phyloP scores from a whole-genome alignment of 2,113 vertebrate genomes.

The Amazona vittata region DNA sequence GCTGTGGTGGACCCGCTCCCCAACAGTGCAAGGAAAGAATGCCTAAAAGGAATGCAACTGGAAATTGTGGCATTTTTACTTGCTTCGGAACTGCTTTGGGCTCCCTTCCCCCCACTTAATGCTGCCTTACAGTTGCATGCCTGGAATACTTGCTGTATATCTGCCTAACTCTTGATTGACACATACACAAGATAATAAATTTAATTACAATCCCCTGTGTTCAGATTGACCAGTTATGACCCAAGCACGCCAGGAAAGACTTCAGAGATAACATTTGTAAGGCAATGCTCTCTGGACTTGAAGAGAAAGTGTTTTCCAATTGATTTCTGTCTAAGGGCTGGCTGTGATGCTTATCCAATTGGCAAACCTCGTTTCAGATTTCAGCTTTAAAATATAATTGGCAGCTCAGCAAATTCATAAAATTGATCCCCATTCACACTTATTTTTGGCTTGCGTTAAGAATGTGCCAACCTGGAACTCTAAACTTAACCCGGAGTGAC shows the following conservation, averaged over 20 bases:
- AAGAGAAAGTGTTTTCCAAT: background rate
- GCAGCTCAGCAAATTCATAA: constrained; percentile 70
- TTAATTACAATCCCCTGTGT: background rate
- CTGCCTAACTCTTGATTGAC: background rate
- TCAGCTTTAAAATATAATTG: constrained; percentile 68
- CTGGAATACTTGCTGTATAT: background rate
- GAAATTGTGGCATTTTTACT: background rate
- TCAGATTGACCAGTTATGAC: background rate
- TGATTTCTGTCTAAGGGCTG: constrained; percentile 28
- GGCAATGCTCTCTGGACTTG: background rate
- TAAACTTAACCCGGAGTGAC: constrained; percentile 60
- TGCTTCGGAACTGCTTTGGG: background rate
- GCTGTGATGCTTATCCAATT: background rate
- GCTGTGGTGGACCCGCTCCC: background rate
- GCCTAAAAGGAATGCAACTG: background rate
- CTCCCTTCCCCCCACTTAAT: accelerated
- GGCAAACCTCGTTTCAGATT: constrained; percentile 44
- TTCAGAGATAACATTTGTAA: background rate
- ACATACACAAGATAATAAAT: background rate
- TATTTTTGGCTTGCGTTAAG: constrained; percentile 62
- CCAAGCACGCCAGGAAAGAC: background rate
- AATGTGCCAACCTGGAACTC: constrained; percentile 66
- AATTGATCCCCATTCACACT: constrained; percentile 64
- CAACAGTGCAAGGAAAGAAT: background rate
- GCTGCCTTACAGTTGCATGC: background rate